Evolutionary conservation across 2,113 vertebrate genomes (phyloP).

Genomic region (Sinosuthora webbiana): DNA sequence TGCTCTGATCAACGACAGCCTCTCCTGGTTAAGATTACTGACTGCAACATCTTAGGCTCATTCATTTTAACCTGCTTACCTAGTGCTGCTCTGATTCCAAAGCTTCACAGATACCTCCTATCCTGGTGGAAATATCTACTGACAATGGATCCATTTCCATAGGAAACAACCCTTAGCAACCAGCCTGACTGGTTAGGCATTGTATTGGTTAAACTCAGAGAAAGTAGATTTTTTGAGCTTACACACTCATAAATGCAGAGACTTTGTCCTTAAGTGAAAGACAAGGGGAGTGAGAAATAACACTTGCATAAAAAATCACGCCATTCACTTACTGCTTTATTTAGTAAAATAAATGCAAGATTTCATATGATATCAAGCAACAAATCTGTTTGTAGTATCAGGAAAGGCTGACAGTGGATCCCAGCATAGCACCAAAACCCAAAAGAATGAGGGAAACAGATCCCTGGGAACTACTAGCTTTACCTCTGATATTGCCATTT

Average conservation of each 20-base stretch:
- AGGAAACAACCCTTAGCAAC: not conserved
- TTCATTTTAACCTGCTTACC: not conserved
- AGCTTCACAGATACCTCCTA: not conserved
- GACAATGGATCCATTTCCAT: not conserved
- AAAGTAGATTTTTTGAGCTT: not conserved
- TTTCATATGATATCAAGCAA: not conserved
- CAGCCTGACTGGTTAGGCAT: not conserved
- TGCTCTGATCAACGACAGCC: not conserved
- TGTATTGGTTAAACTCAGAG: not conserved
- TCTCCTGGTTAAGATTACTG: not conserved
- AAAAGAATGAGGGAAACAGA: not conserved
- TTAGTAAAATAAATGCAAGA: conserved; percentile 36
- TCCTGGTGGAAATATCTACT: not conserved
- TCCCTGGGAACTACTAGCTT: not conserved
- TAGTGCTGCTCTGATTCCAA: not conserved
- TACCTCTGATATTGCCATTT: not conserved
- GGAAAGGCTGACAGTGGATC: not conserved
- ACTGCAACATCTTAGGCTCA: not conserved
- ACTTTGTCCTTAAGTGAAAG: not conserved
- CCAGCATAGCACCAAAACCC: not conserved
- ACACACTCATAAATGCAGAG: not conserved
- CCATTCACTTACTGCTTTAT: conserved; percentile 32
- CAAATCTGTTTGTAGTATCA: not conserved
- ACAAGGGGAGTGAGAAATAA: not conserved
- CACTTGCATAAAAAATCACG: not conserved